phyloP scores from a whole-genome alignment of 1,140 invertebrate genomes.

The Meloidogyne chitwoodi region DNA sequence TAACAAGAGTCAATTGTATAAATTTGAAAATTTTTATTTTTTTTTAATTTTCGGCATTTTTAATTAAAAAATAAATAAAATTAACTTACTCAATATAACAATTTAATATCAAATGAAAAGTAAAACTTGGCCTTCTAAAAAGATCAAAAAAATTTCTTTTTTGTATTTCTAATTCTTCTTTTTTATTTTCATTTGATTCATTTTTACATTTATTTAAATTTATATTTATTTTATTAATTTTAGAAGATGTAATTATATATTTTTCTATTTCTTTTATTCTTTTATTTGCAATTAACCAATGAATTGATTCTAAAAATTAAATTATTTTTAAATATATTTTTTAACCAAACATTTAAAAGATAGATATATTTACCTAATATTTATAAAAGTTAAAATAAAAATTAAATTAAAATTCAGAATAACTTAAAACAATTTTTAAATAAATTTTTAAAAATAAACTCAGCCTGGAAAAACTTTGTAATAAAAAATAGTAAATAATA shows the following conservation, averaged over 20 bases:
- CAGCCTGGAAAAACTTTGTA: slow-evolving; percentile 36
- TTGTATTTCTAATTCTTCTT: not conserved
- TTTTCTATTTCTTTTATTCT: slow-evolving; percentile 27
- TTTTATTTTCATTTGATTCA: not conserved
- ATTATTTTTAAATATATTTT: too few species aligned
- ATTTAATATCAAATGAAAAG: slow-evolving; percentile 42
- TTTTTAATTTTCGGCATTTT: too few species aligned
- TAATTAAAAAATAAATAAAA: not conserved
- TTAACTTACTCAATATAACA: slow-evolving; percentile 47
- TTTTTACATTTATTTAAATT: slow-evolving; percentile 31
- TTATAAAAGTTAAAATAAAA: too few species aligned
- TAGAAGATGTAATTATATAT: slow-evolving; percentile 21
- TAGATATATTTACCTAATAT: too few species aligned
- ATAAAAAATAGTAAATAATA: slow-evolving; percentile 35
- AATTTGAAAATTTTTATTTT: too few species aligned
- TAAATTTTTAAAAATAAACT: not conserved
- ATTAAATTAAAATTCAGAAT: too few species aligned
- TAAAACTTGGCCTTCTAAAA: slow-evolving; percentile 24
- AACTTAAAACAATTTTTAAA: too few species aligned
- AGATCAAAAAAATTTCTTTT: slow-evolving; percentile 35
- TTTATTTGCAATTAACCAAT: slow-evolving; percentile 46
- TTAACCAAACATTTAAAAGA: too few species aligned
- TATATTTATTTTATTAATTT: slow-evolving; percentile 36
- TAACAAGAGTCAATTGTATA: too few species aligned
- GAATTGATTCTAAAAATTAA: slow-evolving; percentile 39